Conservation (phyloP, 2,113 vertebrate species). For the Herpetotheres cachinnans region DNA sequence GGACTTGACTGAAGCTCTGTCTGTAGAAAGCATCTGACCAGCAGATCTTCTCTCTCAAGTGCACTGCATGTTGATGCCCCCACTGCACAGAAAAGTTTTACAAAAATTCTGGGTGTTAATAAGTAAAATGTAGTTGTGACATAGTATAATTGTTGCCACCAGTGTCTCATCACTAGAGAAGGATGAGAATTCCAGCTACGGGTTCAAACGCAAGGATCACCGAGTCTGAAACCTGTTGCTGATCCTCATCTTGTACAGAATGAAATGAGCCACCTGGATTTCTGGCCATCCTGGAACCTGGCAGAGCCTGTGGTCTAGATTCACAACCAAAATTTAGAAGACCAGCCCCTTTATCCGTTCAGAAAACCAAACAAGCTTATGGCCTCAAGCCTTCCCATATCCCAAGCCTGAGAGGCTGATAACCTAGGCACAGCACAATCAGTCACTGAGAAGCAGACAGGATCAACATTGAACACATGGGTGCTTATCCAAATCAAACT, state of each 20-base stretch:
- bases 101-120: neutral
- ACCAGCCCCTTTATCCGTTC: neutral
- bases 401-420: neutral
- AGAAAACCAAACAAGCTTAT: neutral
- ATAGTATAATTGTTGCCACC: neutral
- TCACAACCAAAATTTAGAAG: neutral
- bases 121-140: neutral
- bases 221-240: neutral
- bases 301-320: neutral
- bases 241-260: neutral
- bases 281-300: neutral
- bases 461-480: neutral
- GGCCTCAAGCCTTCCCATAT: neutral
- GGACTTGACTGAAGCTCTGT: neutral
- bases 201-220: neutral
- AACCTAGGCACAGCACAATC: neutral
- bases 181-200: neutral
- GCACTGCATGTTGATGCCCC: neutral
- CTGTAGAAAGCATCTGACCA: neutral
- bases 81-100: neutral
- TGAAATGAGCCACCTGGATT: neutral
- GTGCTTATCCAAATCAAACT: neutral
- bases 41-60: neutral
- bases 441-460: neutral
- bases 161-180: neutral